Percentiles rank a stretch among this genome's conserved stretches.
Evolutionary conservation across 2,888 invertebrate genomes (phyloP).

Genomic region (Drosophila acutilabella): DNA sequence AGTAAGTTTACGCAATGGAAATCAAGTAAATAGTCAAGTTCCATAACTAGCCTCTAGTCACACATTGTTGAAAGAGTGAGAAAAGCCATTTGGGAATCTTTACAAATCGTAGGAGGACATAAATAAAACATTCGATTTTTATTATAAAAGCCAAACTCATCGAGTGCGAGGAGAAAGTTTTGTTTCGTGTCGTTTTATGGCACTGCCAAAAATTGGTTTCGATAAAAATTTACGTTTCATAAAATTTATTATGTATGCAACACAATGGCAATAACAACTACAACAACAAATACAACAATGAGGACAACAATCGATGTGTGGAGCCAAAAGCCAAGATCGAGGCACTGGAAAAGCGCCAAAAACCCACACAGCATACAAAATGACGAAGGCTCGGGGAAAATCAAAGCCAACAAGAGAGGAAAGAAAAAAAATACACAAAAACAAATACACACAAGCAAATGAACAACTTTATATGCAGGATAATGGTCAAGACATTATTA

Average conservation of each 20-base stretch:
- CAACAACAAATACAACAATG: constrained; percentile 37
- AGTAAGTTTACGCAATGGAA: constrained; percentile 6
- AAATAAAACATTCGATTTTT: constrained; percentile 73
- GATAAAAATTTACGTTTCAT: constrained; percentile 81
- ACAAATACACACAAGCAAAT: constrained; percentile 56
- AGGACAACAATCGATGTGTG: constrained; percentile 48
- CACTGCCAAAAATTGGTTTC: constrained; percentile 74
- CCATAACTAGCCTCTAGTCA: neutral
- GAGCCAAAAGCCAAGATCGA: constrained; percentile 34
- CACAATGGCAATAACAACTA: constrained; percentile 65
- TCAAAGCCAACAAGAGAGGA: constrained; percentile 34
- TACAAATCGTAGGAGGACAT: constrained; percentile 59
- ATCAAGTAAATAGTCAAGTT: constrained; percentile 16
- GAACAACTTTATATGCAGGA: constrained; percentile 79
- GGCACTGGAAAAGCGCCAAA: constrained; percentile 36
- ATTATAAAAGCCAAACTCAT: constrained; percentile 53
- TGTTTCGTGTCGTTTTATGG: constrained; percentile 62
- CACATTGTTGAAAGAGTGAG: constrained; percentile 7
- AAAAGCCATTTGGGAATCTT: constrained; percentile 30
- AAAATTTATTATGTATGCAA: constrained; percentile 80
- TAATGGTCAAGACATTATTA: constrained; percentile 75
- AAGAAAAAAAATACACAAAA: neutral
- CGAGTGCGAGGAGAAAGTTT: constrained; percentile 36
- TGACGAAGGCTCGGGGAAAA: constrained; percentile 33
- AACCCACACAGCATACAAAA: constrained; percentile 55